Evolutionary conservation across 2,113 vertebrate genomes (phyloP).

Genomic region (Ornithorhynchus anatinus): DNA sequence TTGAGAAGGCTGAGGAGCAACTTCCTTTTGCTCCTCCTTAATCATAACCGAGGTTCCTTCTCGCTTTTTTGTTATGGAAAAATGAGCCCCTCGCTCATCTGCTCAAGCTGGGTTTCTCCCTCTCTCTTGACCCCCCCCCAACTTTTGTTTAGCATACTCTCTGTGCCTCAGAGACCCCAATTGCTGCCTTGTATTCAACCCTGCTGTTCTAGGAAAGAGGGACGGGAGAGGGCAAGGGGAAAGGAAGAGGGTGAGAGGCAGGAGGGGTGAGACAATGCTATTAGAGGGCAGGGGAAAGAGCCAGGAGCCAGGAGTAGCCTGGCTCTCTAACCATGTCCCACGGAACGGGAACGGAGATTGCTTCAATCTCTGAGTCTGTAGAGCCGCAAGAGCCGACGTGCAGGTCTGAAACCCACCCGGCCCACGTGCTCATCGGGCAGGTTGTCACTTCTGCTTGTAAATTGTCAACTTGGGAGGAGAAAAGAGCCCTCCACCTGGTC

Average conservation of each 20-base stretch:
- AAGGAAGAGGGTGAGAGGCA: neutral
- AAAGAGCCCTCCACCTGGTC: conserved; percentile 62
- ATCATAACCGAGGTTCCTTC: too few species aligned
- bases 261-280: neutral
- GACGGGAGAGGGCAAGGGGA: neutral
- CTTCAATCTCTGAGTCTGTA: conserved; percentile 22
- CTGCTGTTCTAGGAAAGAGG: too few species aligned
- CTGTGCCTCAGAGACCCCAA: too few species aligned
- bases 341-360: too few species aligned
- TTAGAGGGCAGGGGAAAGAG: neutral
- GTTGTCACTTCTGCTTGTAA: conserved; percentile 66
- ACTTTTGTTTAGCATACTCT: neutral
- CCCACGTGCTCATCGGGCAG: conserved; percentile 64
- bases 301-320: too few species aligned
- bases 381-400: conserved; percentile 53
- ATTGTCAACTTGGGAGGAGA: conserved; percentile 68
- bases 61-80: too few species aligned
- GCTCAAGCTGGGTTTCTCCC: too few species aligned
- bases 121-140: accelerated
- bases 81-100: too few species aligned
- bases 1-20: too few species aligned
- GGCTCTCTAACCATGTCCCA: too few species aligned
- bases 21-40: too few species aligned
- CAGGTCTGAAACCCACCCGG: conserved; percentile 63
- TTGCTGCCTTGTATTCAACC: too few species aligned